A percentile compares a stretch with the other conserved stretches of the same genome.
phyloP scores from a whole-genome alignment of 2,113 vertebrate genomes.

The Ursus arctos region DNA sequence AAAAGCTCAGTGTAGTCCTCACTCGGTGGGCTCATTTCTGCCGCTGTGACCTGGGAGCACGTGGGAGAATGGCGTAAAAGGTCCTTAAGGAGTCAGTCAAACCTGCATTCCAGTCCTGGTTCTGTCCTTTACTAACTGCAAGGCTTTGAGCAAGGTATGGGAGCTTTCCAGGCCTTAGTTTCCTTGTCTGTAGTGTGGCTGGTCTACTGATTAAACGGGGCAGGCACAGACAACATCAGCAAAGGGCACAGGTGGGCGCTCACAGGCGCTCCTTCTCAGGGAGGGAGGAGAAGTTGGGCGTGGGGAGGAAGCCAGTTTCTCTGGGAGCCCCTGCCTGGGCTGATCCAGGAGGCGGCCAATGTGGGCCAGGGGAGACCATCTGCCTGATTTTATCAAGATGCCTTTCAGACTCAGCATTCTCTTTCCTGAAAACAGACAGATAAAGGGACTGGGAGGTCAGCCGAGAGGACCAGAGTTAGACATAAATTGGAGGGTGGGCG shows the following conservation, averaged over 20 bases:
- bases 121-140: not conserved
- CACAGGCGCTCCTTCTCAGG: rapidly evolving
- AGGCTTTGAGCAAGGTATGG: not conserved
- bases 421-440: not conserved
- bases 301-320: not conserved
- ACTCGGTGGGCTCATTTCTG: not conserved
- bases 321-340: not conserved
- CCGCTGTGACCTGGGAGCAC: not conserved
- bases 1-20: not conserved
- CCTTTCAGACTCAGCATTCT: not conserved
- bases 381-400: not conserved
- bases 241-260: not conserved
- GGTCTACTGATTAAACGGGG: not conserved
- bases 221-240: rapidly evolving
- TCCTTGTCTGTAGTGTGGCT: not conserved
- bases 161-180: not conserved
- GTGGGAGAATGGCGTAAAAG: not conserved
- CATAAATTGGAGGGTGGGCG: too few species aligned
- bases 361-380: not conserved
- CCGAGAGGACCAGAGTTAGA: not conserved
- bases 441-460: not conserved
- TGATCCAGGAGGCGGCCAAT: not conserved
- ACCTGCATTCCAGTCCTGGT: not conserved
- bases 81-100: not conserved
- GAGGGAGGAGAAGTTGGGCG: not conserved